Evolutionary conservation across 2,113 vertebrate species (phyloP), one percentile per base, ranked within the genome.

Genomic region (Stegastes partitus): DNA sequence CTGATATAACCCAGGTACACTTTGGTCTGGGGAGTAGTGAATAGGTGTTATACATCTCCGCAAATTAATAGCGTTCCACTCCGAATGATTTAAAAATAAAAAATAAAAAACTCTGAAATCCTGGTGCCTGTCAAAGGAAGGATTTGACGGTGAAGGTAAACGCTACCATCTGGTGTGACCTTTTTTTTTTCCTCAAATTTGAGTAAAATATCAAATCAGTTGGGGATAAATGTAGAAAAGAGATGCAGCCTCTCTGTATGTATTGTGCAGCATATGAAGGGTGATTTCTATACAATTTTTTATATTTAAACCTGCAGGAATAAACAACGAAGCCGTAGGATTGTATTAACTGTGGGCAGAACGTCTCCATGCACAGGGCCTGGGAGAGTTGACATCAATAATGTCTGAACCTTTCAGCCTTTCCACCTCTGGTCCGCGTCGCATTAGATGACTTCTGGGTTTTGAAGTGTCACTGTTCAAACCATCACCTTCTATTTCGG

Each of bases 401-500:
- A 45, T 22, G 59, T 22, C 19, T 57, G 21, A 54, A 23, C 34
- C 62, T 54, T 68, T 76, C 34, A 68, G 18, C 26, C 55, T 22
- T 37, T 58, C 23, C 31, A 51, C 68, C 15, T 28, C 34, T 49
- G 34, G 39, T 68, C 50, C 28, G 31, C 44, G 58, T 44, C 8
- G 34, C 45, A 56, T 78, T 59, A 55, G 25, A 25, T 47, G 34
- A 63, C 22, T 34, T 70, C 5, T 8, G 15, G 18, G 21, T 45
- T 66, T 25, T 81, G 12, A 77, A 74, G 63, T 68, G 45, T 73
- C 68, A 64, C 53, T 68, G 25, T 31, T 77, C n/a, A 49, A 66
- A 51, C 47, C 42, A 56, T 62, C 67, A 71, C 71, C 45, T 78
- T 59, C 45, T 64, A 61, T 47, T 69, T 71, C 16, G 8, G 18